These are phyloP conservation scores for Sciurus carolinensis DNA, from an alignment of 2,797 vertebrate species.

Conservation along the genomic window DNA sequence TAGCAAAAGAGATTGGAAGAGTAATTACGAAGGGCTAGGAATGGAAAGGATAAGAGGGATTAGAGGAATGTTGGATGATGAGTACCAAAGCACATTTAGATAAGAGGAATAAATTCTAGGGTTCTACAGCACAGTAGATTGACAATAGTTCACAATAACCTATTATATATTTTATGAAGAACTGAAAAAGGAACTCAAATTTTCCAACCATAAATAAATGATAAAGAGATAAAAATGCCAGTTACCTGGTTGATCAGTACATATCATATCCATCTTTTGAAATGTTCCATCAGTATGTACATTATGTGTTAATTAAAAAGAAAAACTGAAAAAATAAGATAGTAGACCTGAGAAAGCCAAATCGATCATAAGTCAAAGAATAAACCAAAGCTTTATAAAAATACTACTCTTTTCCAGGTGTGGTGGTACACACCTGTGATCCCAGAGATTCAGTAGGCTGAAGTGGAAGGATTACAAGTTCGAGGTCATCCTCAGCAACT, in stretches of 20 bases:
- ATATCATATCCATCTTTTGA: neutral
- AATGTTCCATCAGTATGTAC: too few species aligned
- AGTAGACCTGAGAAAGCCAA: neutral
- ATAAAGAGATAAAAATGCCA: neutral
- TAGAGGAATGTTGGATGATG: too few species aligned
- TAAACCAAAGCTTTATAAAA: neutral
- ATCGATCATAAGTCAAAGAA: neutral
- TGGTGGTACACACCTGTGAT: neutral
- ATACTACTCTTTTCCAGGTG: neutral
- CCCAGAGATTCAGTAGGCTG: neutral
- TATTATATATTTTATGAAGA: too few species aligned
- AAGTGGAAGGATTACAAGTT: neutral
- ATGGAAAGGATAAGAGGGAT: neutral
- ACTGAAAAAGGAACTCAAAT: too few species aligned
- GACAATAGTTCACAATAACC: too few species aligned
- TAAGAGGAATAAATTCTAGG: too few species aligned
- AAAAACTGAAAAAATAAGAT: neutral
- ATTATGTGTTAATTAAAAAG: neutral
- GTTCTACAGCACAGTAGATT: too few species aligned
- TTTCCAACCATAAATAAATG: neutral
- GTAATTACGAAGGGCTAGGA: neutral
- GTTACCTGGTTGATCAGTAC: neutral
- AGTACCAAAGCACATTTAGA: too few species aligned
- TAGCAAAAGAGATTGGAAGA: neutral
- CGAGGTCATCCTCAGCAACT: neutral